Percentiles rank a stretch among this genome's conserved stretches.
Evolutionary conservation across 2,888 invertebrate genomes (phyloP).

Genomic region (Arge pagana): DNA sequence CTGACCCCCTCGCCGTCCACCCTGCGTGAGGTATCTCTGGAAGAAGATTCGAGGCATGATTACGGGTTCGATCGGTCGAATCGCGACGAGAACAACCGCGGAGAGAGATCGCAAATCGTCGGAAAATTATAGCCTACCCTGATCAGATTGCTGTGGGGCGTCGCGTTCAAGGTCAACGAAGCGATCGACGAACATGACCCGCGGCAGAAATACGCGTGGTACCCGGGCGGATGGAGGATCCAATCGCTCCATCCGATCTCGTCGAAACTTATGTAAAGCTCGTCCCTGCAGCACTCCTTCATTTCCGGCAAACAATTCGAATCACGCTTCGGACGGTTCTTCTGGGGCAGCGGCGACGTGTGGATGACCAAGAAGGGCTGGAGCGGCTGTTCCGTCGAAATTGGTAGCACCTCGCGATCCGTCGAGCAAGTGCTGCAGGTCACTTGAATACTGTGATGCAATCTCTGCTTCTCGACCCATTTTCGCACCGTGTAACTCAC

Average conservation of each 20-base stretch:
- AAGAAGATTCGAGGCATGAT: constrained; percentile 41
- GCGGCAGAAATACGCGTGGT: constrained; percentile 86
- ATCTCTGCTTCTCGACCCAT: constrained; percentile 73
- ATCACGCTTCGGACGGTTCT: constrained; percentile 66
- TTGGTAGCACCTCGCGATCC: constrained; percentile 67
- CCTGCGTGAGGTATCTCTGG: constrained; percentile 72
- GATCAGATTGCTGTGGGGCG: constrained; percentile 74
- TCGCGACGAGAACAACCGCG: not conserved
- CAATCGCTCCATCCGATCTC: constrained; percentile 89
- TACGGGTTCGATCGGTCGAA: constrained; percentile 21
- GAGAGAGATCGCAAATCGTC: constrained; percentile 32
- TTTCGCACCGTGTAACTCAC: constrained; percentile 76
- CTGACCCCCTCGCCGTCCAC: constrained; percentile 55
- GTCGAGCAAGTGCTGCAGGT: constrained; percentile 76
- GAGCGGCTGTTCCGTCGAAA: constrained; percentile 71
- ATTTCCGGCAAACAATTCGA: constrained; percentile 72
- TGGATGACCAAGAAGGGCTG: constrained; percentile 81
- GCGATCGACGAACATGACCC: constrained; percentile 78
- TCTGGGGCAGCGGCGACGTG: constrained; percentile 72
- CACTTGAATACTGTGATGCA: constrained; percentile 74
- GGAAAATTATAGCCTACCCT: constrained; percentile 63
- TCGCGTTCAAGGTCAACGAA: constrained; percentile 68
- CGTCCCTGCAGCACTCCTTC: constrained; percentile 82
- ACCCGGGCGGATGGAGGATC: constrained; percentile 82
- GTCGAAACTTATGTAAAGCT: constrained; percentile 79